Base-by-base conservation (phyloP, 2,888 invertebrate genomes). In the Ophonus ardosiacus region DNA sequence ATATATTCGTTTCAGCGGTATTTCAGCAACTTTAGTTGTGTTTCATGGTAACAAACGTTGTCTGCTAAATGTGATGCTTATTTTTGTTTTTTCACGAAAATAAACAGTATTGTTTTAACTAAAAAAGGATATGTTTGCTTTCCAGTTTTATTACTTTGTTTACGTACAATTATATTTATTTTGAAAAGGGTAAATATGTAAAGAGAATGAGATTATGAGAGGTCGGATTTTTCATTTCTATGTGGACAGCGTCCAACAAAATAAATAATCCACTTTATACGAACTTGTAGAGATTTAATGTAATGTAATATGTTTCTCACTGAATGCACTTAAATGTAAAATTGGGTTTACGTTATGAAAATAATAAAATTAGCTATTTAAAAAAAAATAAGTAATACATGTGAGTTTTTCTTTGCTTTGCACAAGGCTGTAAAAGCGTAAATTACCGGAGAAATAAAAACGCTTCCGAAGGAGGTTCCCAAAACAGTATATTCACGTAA, bases 1-100 rank as follows among this genome's bases (percentile, higher is more conserved):
- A 80, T 80, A 59, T 80, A 31, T 80, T 80, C 61, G 59, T 80
- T 80, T 80, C 31, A 40, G 78, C 17, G 79, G 59, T 80, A 80
- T 80, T 80, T 80, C 61, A 80, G 31, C 38, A 61, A 59, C 31
- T 80, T 59, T 63, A 63, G 63, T 63, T 63, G 63, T 24, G 63
- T 63, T 63, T 63, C 65, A 65, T 24, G 65, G 68, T 38, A 68
- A 68, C 68, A 68, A 68, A 38, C 68, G 68, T 68, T 68, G 68
- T 68, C 68, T 68, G 38, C 68, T 68, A 68, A 68, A 68, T 68
- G 68, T 38, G 15, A 31, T 31, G 68, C 31, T 68, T 68, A 68
- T 68, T 68, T 68, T 68, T 68, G 68, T 38, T 24, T 68, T 68
- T 68, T 5, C 2, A 63, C 10, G 38, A 15, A 38, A 68, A 38